phyloP scores from a whole-genome alignment of 2,113 vertebrate genomes.

The Bungarus multicinctus region DNA sequence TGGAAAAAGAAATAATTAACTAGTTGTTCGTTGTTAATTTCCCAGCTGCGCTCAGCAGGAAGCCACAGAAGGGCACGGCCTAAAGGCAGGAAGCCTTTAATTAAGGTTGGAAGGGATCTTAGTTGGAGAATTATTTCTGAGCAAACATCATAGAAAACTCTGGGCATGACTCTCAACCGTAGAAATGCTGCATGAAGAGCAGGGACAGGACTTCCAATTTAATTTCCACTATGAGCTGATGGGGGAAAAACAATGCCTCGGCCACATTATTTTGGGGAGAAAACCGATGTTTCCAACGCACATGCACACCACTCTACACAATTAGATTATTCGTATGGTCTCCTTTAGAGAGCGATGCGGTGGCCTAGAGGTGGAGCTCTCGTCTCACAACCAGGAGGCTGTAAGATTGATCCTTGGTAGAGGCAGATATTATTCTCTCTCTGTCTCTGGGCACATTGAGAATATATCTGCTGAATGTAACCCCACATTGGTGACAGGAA shows the following conservation, averaged over 20 bases:
- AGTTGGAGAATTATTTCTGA: neutral
- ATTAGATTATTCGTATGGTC: neutral
- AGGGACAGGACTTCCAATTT: neutral
- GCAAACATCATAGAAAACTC: neutral
- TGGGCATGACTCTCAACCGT: neutral
- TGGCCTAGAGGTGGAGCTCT: too few species aligned
- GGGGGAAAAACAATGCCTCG: neutral
- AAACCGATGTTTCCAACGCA: neutral
- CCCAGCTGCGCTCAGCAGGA: neutral
- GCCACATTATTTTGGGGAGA: neutral
- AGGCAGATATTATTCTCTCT: too few species aligned
- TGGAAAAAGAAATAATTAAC: neutral
- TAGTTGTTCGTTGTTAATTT: neutral
- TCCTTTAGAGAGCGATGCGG: too few species aligned
- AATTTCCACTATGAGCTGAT: neutral
- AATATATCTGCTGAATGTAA: too few species aligned
- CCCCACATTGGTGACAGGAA: too few species aligned
- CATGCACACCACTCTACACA: neutral
- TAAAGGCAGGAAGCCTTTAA: neutral
- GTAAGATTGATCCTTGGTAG: too few species aligned
- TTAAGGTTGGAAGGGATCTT: neutral
- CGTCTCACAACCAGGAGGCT: too few species aligned
- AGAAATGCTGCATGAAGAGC: neutral
- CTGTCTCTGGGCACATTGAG: too few species aligned
- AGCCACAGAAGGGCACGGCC: neutral